Evolutionary conservation across 2,797 vertebrate species (phyloP).

Genomic region (Halcyon leucocephala): DNA sequence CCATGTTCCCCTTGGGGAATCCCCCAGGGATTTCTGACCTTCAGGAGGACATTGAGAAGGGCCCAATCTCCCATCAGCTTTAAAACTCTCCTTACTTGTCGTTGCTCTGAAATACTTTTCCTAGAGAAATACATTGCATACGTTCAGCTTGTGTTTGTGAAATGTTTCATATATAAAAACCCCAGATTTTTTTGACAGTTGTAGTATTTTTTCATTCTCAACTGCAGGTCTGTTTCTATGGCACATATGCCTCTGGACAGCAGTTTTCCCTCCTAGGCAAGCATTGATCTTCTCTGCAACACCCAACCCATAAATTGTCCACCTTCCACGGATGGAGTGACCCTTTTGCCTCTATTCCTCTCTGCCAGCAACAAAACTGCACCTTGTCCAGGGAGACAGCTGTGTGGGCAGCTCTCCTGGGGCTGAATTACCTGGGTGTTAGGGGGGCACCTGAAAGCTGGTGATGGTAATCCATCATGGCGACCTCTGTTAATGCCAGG

Average conservation of each 20-base stretch:
- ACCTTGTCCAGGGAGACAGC: rapidly evolving
- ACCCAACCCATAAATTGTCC: background rate
- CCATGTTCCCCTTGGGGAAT: background rate
- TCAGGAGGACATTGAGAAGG: background rate
- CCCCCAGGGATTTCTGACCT: background rate
- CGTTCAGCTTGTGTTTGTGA: background rate
- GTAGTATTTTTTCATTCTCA: background rate
- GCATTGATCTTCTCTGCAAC: background rate
- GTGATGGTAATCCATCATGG: too few species aligned
- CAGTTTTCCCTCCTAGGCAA: background rate
- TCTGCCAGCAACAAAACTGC: background rate
- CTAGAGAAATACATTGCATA: background rate
- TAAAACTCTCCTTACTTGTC: background rate
- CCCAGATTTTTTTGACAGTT: background rate
- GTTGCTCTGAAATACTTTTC: background rate
- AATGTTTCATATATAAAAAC: background rate
- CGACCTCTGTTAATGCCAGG: background rate
- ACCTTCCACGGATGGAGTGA: background rate
- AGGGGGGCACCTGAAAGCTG: background rate
- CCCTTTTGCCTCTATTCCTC: background rate
- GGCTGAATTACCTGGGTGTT: background rate
- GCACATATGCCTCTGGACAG: background rate
- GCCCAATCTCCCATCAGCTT: background rate
- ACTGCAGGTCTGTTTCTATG: rapidly evolving
- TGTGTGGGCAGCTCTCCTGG: background rate